A percentile compares a stretch with the other conserved stretches of the same genome.
Conservation (phyloP, 2,113 vertebrate genomes). For the Leucopternis melanops region DNA sequence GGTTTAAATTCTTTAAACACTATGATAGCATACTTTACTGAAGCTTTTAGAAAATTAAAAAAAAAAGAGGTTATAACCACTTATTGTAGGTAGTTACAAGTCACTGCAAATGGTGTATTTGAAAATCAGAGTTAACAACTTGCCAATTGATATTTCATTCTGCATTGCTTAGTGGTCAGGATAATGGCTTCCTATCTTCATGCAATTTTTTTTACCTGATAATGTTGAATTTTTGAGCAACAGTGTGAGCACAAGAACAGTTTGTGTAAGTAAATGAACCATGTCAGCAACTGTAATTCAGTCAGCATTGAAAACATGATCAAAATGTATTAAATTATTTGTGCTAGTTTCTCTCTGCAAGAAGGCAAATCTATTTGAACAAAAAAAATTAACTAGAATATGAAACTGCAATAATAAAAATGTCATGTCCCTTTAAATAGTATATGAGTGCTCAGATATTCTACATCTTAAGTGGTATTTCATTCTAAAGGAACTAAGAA, state of each 20-base stretch:
- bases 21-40: slow-evolving; percentile 7
- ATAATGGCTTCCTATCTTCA: slow-evolving; percentile 29
- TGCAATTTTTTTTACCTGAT: slow-evolving; percentile 44
- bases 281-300: slow-evolving; percentile 40
- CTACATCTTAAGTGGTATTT: slow-evolving; percentile 12
- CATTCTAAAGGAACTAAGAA: background rate
- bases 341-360: slow-evolving; percentile 7
- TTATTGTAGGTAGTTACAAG: slow-evolving; percentile 34
- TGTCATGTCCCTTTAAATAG: slow-evolving; percentile 42
- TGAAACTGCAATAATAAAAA: slow-evolving; percentile 38
- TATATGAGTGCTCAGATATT: background rate
- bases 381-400: slow-evolving; percentile 23
- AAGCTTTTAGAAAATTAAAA: slow-evolving; percentile 32
- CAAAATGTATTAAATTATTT: slow-evolving; percentile 55
- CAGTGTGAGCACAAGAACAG: slow-evolving; percentile 20
- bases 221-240: slow-evolving; percentile 27
- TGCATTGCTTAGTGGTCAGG: slow-evolving; percentile 48
- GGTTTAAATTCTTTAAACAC: slow-evolving; percentile 44
- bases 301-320: slow-evolving; percentile 39
- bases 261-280: slow-evolving; percentile 59
- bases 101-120: slow-evolving; percentile 33
- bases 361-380: slow-evolving; percentile 20
- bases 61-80: background rate
- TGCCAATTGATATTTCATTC: slow-evolving; percentile 46
- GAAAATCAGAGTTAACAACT: slow-evolving; percentile 49